phyloP scores from a whole-genome alignment of 2,888 invertebrate species.

The Drosophila phalerata region DNA sequence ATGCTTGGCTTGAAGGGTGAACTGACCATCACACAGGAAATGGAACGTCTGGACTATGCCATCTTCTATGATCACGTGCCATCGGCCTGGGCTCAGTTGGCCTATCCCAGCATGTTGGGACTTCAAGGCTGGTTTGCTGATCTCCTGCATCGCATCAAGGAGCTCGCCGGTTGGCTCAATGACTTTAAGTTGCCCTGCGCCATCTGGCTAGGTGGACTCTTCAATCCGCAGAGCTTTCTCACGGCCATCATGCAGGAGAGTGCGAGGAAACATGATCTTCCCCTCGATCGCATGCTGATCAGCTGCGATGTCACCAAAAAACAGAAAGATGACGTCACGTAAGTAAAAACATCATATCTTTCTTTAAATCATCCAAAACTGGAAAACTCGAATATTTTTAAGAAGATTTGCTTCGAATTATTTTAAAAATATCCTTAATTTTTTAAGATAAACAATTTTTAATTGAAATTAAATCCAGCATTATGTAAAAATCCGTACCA shows the following conservation, averaged over 20 bases:
- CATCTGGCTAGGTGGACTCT: constrained; percentile 98
- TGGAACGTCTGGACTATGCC: constrained; percentile 95
- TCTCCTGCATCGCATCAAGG: constrained; percentile 91
- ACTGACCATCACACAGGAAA: constrained; percentile 96
- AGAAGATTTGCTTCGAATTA: no score
- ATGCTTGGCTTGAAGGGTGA: constrained; percentile 97
- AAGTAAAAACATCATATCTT: constrained; percentile 72
- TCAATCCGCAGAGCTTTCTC: constrained; percentile 98
- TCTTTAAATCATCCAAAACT: neutral
- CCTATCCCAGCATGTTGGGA: constrained; percentile 95
- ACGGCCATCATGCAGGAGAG: constrained; percentile 99
- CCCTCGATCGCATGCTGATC: constrained; percentile 97
- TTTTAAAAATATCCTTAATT: no score
- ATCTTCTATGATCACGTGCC: constrained; percentile 96
- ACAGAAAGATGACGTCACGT: constrained; percentile 93
- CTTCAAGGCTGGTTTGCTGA: constrained; percentile 96
- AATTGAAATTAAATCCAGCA: no score
- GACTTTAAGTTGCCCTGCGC: constrained; percentile 93
- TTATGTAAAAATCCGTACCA: no score
- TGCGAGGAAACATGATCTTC: constrained; percentile 97
- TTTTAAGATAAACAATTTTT: no score
- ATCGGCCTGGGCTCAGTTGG: constrained; percentile 92
- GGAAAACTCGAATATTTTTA: no score
- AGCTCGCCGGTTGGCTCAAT: constrained; percentile 94
- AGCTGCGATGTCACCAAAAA: constrained; percentile 98